phyloP scores from a whole-genome alignment of 2,113 vertebrate genomes.

The Brevimyrus niger region DNA sequence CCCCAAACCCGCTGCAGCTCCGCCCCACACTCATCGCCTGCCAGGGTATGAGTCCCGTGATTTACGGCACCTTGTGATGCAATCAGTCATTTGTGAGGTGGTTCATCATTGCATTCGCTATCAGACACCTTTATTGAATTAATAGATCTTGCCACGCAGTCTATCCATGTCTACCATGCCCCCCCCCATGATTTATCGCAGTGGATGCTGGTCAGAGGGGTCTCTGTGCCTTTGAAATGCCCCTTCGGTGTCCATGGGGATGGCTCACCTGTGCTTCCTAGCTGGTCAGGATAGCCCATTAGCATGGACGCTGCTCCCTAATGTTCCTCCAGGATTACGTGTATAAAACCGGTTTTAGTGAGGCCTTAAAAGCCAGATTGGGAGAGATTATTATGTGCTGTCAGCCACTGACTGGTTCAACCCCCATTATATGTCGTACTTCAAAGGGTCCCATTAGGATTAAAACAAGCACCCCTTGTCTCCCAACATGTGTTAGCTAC shows the following conservation, averaged over 20 bases:
- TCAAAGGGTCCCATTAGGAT: background rate
- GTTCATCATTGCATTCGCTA: conserved; percentile 14
- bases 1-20: background rate
- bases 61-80: conserved; percentile 5
- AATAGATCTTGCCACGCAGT: conserved; percentile 18
- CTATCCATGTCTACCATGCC: background rate
- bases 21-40: background rate
- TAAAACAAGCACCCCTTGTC: background rate
- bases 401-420: background rate
- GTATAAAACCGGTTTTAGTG: background rate
- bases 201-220: background rate
- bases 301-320: background rate
- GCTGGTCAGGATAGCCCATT: background rate
- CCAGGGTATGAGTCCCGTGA: background rate
- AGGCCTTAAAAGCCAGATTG: background rate
- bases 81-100: conserved; percentile 18
- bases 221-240: background rate
- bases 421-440: background rate
- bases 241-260: background rate
- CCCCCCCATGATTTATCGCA: conserved; percentile 8
- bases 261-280: background rate
- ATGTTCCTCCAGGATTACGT: background rate
- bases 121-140: conserved; percentile 23
- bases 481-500: background rate
- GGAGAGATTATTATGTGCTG: background rate